Base-by-base conservation (phyloP, 1,140 invertebrate species). In the Onthophagus taurus region DNA sequence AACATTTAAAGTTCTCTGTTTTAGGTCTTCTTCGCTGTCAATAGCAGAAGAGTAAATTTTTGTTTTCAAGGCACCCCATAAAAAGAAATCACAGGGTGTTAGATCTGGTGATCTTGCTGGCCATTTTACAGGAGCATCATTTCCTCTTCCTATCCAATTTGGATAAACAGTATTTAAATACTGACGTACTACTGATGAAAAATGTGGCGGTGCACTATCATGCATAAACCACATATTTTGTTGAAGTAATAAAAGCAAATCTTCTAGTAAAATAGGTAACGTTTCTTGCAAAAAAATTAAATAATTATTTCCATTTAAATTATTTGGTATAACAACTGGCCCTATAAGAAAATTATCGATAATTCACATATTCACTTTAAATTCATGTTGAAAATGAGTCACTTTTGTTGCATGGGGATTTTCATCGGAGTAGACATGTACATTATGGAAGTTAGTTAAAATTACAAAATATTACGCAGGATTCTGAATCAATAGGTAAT, bases 241-340 rank as follows among this genome's bases (percentile, higher is more conserved):
- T 16, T 26, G 3, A 12, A 20, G 1, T 24, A 17, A 7, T 12
- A 45, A 14, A 7, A 21, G 12, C 9, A 37, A 4, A 36, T 42
- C 37, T 45, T 55, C 45, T 9, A 57, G 43, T 31, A 55, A 48
- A 42, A n/a, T n/a, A n/a, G n/a, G n/a, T n/a, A n/a, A n/a, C n/a
- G n/a, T n/a, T n/a, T n/a, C n/a, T n/a, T n/a, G n/a, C n/a, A n/a
- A n/a, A n/a, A n/a, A n/a, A n/a, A n/a, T n/a, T n/a, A n/a, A n/a
- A n/a, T n/a, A n/a, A n/a, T n/a, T n/a, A n/a, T n/a, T n/a, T n/a
- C n/a, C n/a, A n/a, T n/a, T n/a, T n/a, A n/a, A n/a, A n/a, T n/a
- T n/a, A n/a, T n/a, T n/a, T n/a, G n/a, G n/a, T n/a, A n/a, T n/a
- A n/a, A n/a, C n/a, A n/a, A n/a, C n/a, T n/a, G n/a, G n/a, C n/a